Evolutionary conservation across 2,113 vertebrate species (phyloP).

Genomic region (Henicopernis longicauda): DNA sequence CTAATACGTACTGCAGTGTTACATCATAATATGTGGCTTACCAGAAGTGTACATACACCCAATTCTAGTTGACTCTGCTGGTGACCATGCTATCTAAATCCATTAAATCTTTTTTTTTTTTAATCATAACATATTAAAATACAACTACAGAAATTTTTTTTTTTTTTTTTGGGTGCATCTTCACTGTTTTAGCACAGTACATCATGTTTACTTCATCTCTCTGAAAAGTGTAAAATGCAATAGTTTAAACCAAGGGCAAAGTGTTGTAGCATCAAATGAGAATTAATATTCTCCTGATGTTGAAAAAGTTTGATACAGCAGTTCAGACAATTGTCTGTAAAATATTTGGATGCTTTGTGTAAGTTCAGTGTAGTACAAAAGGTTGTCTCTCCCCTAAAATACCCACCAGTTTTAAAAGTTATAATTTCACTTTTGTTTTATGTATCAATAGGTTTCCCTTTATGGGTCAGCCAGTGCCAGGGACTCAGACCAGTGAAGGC

Average conservation of each 20-base stretch:
- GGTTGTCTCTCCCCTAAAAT: not conserved
- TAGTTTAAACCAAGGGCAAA: not conserved
- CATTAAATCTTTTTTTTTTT: not conserved
- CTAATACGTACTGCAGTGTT: not conserved
- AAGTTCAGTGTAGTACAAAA: not conserved
- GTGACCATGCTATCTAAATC: not conserved
- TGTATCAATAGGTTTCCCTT: slow-evolving; percentile 78
- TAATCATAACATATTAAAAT: not conserved
- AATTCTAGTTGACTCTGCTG: not conserved
- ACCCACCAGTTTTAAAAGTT: not conserved
- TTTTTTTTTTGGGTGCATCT: not conserved
- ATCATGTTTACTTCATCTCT: not conserved
- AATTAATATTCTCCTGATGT: not conserved
- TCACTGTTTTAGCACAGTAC: not conserved
- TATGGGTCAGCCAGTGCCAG: slow-evolving; percentile 76
- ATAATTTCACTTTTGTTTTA: not conserved
- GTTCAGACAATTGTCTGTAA: not conserved
- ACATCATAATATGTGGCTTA: not conserved
- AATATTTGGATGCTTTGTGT: not conserved
- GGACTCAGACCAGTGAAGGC: slow-evolving; percentile 64
- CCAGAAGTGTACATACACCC: not conserved
- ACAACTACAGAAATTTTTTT: not conserved
- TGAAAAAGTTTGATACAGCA: not conserved
- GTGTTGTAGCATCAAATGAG: not conserved
- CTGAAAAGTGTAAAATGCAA: not conserved